These are phyloP conservation scores for Anser cygnoides DNA, from an alignment of 2,113 vertebrate genomes.

Conservation along the genomic window DNA sequence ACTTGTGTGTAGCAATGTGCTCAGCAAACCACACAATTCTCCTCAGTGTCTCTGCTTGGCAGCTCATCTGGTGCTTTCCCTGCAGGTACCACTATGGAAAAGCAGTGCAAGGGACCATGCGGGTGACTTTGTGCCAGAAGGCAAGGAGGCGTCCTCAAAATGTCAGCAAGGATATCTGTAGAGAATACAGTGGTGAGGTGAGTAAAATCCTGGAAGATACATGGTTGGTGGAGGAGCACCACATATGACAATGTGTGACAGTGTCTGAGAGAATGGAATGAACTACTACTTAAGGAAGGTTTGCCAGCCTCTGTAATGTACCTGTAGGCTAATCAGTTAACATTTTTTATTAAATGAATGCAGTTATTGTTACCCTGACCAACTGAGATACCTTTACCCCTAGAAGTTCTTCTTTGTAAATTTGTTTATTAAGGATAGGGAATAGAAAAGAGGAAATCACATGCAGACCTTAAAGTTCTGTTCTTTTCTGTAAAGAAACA, in stretches of 20 bases:
- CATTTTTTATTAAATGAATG: not conserved
- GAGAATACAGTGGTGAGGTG: not conserved
- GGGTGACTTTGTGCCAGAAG: constrained; percentile 51
- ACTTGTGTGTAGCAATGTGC: not conserved
- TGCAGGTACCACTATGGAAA: constrained; percentile 71
- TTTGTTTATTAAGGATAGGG: not conserved
- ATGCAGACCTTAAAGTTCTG: not conserved
- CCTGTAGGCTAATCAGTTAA: not conserved
- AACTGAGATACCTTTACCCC: not conserved
- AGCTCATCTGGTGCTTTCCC: not conserved
- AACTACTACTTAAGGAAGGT: not conserved
- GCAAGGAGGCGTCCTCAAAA: not conserved
- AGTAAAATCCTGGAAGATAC: constrained; percentile 3
- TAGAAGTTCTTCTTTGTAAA: not conserved
- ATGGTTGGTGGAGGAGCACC: not conserved
- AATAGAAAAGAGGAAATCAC: not conserved
- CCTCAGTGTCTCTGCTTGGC: not conserved
- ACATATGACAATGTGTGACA: not conserved
- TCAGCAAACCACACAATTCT: not conserved
- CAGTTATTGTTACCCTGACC: not conserved
- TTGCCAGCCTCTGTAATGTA: not conserved
- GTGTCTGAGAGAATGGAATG: not conserved
- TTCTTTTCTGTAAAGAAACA: not conserved
- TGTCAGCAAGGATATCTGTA: not conserved
- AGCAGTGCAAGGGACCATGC: not conserved